These are phyloP conservation scores for Drosophila ironensis DNA, from an alignment of 1,140 invertebrate species.

Conservation along the genomic window DNA sequence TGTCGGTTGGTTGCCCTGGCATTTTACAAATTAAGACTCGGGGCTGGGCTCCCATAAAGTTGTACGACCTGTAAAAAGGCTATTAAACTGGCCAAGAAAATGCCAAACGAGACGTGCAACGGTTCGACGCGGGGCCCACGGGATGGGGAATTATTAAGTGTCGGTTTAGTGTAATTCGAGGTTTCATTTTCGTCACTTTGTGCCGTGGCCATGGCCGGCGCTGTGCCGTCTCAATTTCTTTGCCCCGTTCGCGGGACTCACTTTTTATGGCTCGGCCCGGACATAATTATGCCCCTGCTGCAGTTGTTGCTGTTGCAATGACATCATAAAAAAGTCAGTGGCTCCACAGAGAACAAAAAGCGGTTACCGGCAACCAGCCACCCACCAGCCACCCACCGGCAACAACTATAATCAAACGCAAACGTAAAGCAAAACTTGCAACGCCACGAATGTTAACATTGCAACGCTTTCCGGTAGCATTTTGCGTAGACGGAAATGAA, in stretches of 20 bases:
- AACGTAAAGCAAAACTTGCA: constrained; percentile 5
- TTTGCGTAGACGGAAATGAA: constrained; percentile 73
- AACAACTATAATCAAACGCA: neutral
- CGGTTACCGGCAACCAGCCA: too few species aligned
- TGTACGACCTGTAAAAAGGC: constrained; percentile 79
- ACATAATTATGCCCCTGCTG: constrained; percentile 64
- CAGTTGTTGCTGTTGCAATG: constrained; percentile 48
- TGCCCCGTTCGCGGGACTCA: constrained; percentile 23
- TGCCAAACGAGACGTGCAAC: constrained; percentile 27
- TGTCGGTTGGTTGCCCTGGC: constrained; percentile 20
- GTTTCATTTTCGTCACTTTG: constrained; percentile 80
- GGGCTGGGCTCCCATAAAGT: constrained; percentile 57
- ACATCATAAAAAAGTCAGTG: constrained; percentile 66
- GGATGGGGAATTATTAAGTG: constrained; percentile 72
- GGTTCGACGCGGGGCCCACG: neutral
- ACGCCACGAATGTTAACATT: constrained; percentile 37
- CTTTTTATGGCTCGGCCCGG: constrained; percentile 59
- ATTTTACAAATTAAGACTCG: constrained; percentile 55
- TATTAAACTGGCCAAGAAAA: constrained; percentile 71
- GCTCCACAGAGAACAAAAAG: neutral
- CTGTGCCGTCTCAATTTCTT: constrained; percentile 56
- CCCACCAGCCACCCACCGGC: too few species aligned
- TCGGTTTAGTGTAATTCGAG: constrained; percentile 80
- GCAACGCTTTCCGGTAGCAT: constrained; percentile 68
- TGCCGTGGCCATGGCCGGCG: constrained; percentile 2